Base-by-base conservation (phyloP, 1,140 invertebrate genomes). In the Drosophila novamexicana region DNA sequence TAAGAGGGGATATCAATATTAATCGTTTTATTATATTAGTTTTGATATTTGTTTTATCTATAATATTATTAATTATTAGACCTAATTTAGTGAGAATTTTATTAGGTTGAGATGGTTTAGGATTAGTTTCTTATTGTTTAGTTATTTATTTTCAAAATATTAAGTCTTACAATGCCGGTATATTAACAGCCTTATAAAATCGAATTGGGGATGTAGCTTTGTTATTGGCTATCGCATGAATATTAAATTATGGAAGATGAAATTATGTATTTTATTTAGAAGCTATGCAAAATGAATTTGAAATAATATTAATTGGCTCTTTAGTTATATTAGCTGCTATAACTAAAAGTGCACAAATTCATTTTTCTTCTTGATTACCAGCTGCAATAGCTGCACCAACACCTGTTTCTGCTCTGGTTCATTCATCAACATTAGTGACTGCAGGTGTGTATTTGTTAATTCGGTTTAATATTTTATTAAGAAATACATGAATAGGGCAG, bases 291-390 rank as follows among this genome's bases (percentile, higher is more conserved):
- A 92, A 78, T 81, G 81, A 93, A 85, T 82, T 58, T 82, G 86
- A 79, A 75, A 93, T 93, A 88, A 73, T 83, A 76, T 70, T 94
- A 74, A 89, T 94, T 93, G 82, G 93, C 7, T 62, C 84, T 63
- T 89, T 94, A 89, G 82, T 95, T 57, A 81, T 93, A 75, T 86
- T 95, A 79, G 94, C 93, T 3, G 91, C 93, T 54, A 93, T 96
- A 92, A 96, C 95, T 75, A 96, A 96, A 93, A 96, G 95, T 77
- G 95, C 95, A 85, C 95, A 96, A 93, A 94, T 96, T 93, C 95
- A 95, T 54, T 96, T 96, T 94, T 95, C 94, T 79, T 93, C 94
- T 42, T 93, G 95, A 89, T 91, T 96, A 36, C 95, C 95, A 0
- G 94, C 93, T 6, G 95, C 95, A 34, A 96, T 96, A 95, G 92